A percentile compares a stretch with the other conserved stretches of the same genome.
Conservation (phyloP, 2,113 vertebrate genomes). For the Delphinus delphis region DNA sequence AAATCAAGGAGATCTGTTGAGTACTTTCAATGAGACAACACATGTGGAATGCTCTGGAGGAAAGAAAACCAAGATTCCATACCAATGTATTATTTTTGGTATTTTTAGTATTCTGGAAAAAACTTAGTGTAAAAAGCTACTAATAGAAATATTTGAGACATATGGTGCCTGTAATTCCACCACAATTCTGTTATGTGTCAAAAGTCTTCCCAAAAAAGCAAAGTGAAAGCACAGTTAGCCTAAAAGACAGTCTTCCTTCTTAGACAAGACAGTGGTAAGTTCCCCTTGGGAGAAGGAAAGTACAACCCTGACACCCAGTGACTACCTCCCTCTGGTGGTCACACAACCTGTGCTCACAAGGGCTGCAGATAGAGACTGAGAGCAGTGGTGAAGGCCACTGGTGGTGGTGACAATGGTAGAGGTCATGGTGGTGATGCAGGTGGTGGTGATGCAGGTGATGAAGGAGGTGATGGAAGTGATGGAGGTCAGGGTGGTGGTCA, state of each 20-base stretch:
- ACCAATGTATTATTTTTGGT: not conserved
- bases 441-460: not conserved
- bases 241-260: not conserved
- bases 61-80: not conserved
- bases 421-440: not conserved
- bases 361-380: not conserved
- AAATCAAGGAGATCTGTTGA: not conserved
- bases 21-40: not conserved
- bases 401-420: not conserved
- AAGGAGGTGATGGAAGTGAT: not conserved
- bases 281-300: not conserved
- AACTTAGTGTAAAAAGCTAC: not conserved
- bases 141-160: not conserved
- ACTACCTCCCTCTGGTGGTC: slow-evolving; percentile 47
- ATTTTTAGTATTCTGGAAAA: not conserved
- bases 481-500: not conserved
- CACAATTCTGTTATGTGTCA: not conserved
- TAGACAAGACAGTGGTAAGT: not conserved
- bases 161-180: not conserved
- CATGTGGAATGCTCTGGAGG: not conserved
- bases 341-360: not conserved
- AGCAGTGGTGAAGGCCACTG: too few species aligned
- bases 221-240: not conserved
- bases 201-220: not conserved
- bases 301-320: not conserved